These are phyloP conservation scores for Periparus ater DNA, from an alignment of 2,797 vertebrate species.

Conservation along the genomic window DNA sequence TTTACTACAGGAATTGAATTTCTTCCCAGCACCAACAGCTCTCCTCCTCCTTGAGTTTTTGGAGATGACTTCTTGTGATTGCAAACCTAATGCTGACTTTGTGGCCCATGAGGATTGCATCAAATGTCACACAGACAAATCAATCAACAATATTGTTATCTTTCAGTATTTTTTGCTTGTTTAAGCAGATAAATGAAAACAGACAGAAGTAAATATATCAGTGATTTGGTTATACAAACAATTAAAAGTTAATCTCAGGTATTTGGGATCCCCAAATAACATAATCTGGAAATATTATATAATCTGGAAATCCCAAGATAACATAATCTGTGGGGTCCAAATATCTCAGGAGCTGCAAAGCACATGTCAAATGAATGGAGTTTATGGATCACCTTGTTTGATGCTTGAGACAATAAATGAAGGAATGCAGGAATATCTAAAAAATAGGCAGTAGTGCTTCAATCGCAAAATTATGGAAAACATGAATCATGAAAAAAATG, in stretches of 20 bases:
- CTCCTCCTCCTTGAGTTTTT: constrained; percentile 23
- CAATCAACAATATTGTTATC: neutral
- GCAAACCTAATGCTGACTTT: neutral
- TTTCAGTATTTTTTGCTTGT: constrained; percentile 9
- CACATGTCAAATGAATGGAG: neutral
- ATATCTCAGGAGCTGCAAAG: neutral
- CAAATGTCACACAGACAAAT: neutral
- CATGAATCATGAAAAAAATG: neutral
- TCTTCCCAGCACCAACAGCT: neutral
- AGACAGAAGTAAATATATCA: neutral
- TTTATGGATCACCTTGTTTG: neutral
- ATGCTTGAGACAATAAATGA: neutral
- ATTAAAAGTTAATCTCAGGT: constrained; percentile 23
- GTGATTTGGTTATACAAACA: neutral
- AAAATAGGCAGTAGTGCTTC: neutral
- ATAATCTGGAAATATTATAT: neutral
- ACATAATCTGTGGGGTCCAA: neutral
- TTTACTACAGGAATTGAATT: constrained; percentile 22
- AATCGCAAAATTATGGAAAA: neutral
- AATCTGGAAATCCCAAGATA: neutral
- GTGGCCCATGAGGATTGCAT: neutral
- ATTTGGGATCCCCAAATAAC: neutral
- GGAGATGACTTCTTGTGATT: neutral
- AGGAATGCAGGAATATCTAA: neutral
- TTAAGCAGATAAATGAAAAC: constrained; percentile 22